These are phyloP conservation scores for Cryptocephalus primarius DNA, from an alignment of 2,888 invertebrate species.

Conservation along the genomic window DNA sequence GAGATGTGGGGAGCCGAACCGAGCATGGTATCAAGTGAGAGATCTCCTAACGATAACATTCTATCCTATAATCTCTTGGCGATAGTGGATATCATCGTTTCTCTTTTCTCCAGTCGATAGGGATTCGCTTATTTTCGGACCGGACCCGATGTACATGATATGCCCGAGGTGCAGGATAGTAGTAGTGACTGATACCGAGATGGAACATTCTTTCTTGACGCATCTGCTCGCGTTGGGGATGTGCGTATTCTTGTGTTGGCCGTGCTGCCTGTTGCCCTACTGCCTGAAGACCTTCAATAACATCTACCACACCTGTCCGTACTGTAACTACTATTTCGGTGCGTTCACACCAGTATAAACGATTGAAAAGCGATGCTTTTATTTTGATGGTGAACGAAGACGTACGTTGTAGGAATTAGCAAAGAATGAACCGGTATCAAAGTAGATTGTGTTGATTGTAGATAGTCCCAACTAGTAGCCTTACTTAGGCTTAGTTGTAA, in stretches of 20 bases:
- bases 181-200: constrained; percentile 26
- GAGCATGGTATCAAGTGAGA: neutral
- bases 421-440: too few species aligned
- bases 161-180: constrained; percentile 30
- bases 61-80: neutral
- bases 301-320: constrained; percentile 32
- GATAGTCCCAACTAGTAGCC: too few species aligned
- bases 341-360: constrained; percentile 29
- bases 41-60: neutral
- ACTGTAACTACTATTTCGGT: constrained; percentile 31
- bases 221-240: constrained; percentile 31
- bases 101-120: neutral
- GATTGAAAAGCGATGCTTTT: too few species aligned
- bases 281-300: constrained; percentile 33
- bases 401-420: too few species aligned
- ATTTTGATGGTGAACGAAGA: too few species aligned
- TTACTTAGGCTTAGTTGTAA: too few species aligned
- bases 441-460: too few species aligned
- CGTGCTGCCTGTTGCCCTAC: constrained; percentile 34
- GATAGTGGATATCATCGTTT: neutral
- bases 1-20: neutral
- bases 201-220: constrained; percentile 27
- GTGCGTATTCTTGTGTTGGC: constrained; percentile 35
- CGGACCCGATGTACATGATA: constrained; percentile 28
- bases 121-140: constrained; percentile 23